Evolutionary conservation across 2,113 vertebrate species (phyloP).

Genomic region (Dissostichus mawsoni): DNA sequence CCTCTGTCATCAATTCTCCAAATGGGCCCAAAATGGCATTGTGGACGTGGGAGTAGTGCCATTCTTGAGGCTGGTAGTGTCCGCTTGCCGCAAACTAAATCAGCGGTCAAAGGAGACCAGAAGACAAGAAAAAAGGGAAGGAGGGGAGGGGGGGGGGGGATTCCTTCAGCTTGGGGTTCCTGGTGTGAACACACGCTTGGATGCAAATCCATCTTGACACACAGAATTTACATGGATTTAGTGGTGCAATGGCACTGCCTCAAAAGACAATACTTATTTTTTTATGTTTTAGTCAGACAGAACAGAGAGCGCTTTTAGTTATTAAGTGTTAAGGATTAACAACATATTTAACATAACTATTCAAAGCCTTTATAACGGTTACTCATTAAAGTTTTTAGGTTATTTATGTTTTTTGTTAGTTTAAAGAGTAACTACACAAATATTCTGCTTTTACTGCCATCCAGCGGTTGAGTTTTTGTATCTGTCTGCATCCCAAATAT

Average conservation of each 20-base stretch:
- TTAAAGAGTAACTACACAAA: slow-evolving; percentile 12
- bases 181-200: slow-evolving; percentile 73
- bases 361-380: neutral
- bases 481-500: slow-evolving; percentile 26
- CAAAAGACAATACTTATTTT: slow-evolving; percentile 46
- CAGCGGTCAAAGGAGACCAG: slow-evolving; percentile 84
- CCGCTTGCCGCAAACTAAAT: slow-evolving; percentile 89
- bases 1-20: slow-evolving; percentile 93
- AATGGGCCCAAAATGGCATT: slow-evolving; percentile 91
- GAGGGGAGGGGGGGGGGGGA: slow-evolving; percentile 65
- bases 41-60: slow-evolving; percentile 86
- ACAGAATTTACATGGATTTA: slow-evolving; percentile 89
- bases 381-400: neutral
- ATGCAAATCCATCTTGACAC: slow-evolving; percentile 79
- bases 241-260: slow-evolving; percentile 91
- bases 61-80: slow-evolving; percentile 88
- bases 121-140: slow-evolving; percentile 74
- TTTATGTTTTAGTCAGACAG: slow-evolving; percentile 37
- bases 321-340: slow-evolving; percentile 15
- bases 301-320: slow-evolving; percentile 46
- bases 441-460: slow-evolving; percentile 20
- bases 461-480: neutral
- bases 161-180: slow-evolving; percentile 84
- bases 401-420: slow-evolving; percentile 13
- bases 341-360: slow-evolving; percentile 16